A percentile compares a stretch with the other conserved stretches of the same genome.
Evolutionary conservation across 2,888 invertebrate genomes (phyloP).

Genomic region (Pristionchus entomophagus): DNA sequence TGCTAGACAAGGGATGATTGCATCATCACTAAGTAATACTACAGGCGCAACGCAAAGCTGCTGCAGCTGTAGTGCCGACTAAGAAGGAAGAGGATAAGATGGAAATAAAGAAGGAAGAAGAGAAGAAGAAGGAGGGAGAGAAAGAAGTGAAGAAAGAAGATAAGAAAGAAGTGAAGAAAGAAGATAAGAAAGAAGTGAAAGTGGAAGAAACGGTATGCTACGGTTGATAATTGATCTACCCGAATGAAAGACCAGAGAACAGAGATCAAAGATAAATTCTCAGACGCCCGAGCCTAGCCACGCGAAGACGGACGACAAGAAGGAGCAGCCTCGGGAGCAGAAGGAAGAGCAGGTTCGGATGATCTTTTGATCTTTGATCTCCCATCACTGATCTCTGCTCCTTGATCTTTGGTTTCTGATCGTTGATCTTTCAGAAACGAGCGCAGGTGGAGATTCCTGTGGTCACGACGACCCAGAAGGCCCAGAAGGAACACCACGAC

Average conservation of each 20-base stretch:
- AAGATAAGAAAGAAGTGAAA: no score
- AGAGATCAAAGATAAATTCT: not conserved
- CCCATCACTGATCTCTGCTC: no score
- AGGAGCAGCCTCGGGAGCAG: no score
- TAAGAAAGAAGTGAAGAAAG: not conserved
- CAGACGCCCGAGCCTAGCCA: no score
- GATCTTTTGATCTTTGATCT: no score
- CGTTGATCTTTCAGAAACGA: not conserved
- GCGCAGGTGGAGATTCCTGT: no score
- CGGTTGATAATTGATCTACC: no score
- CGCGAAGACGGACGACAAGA: no score
- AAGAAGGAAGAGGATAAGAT: conserved; percentile 14
- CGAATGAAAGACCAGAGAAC: no score
- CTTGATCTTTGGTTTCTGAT: no score
- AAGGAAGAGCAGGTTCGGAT: no score
- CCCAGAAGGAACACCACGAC: not conserved
- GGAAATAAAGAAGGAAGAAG: not conserved
- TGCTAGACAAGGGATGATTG: not conserved
- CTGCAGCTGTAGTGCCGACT: not conserved
- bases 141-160: not conserved
- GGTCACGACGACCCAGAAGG: not conserved
- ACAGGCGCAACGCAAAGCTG: conserved; percentile 3
- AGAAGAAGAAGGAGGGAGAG: conserved; percentile 7
- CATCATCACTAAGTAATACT: not conserved
- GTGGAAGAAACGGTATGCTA: no score